These are phyloP conservation scores for Enteromius radiatus DNA, from an alignment of 2,797 vertebrate species.

Conservation along the genomic window DNA sequence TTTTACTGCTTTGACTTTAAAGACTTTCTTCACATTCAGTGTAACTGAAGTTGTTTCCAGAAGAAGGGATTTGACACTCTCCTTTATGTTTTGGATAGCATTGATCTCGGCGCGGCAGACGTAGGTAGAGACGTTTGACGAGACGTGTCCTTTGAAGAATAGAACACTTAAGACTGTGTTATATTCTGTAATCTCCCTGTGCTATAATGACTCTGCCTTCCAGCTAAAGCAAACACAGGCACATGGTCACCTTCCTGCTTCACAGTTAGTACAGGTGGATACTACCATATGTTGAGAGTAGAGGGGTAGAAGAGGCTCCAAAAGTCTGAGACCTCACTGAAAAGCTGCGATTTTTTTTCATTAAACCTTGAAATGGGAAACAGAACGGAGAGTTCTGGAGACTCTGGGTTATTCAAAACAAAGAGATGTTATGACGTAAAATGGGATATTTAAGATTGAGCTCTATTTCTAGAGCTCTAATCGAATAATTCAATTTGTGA, in stretches of 20 bases:
- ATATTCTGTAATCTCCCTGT: conserved; percentile 53
- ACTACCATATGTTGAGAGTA: conserved; percentile 21
- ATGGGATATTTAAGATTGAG: background rate
- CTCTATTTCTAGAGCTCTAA: conserved; percentile 4
- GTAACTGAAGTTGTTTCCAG: conserved; percentile 29
- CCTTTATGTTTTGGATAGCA: conserved; percentile 44
- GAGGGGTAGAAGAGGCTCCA: background rate
- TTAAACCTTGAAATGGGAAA: conserved; percentile 15
- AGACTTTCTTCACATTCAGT: background rate
- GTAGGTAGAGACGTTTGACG: conserved; percentile 32
- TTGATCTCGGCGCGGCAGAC: conserved; percentile 47
- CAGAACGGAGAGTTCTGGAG: background rate
- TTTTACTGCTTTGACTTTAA: conserved; percentile 1
- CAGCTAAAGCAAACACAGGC: conserved; percentile 42
- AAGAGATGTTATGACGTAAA: background rate
- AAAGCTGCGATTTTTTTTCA: background rate
- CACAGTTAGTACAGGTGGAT: conserved; percentile 31
- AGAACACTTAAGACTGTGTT: conserved; percentile 50
- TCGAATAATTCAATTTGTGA: conserved; percentile 1
- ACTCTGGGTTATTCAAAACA: background rate
- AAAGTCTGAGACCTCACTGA: background rate
- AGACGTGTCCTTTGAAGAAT: conserved; percentile 49
- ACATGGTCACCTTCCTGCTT: conserved; percentile 34
- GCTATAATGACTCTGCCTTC: conserved; percentile 46
- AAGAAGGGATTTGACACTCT: conserved; percentile 44